Conservation (phyloP, 2,797 vertebrate genomes). For the Hafferia zeledoni region DNA sequence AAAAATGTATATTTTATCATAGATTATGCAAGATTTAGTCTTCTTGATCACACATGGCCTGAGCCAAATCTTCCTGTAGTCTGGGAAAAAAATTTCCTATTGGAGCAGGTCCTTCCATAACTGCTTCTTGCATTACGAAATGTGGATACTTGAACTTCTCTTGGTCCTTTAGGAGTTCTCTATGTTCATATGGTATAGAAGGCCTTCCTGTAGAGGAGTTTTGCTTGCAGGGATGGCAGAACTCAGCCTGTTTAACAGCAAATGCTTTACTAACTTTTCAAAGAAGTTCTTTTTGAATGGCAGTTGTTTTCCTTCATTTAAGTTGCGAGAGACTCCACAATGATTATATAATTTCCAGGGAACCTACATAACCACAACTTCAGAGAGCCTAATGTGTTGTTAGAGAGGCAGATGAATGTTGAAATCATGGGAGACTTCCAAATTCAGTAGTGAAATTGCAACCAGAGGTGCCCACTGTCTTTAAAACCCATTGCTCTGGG, state of each 20-base stretch:
- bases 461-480: not conserved
- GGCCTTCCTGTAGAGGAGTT: not conserved
- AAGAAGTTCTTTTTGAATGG: not conserved
- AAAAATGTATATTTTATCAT: not conserved
- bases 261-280: not conserved
- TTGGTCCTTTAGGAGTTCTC: not conserved
- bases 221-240: not conserved
- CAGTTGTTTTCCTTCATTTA: not conserved
- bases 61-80: not conserved
- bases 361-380: not conserved
- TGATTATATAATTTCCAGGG: not conserved
- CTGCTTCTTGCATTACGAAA: not conserved
- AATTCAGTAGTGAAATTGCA: not conserved
- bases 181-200: not conserved
- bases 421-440: not conserved
- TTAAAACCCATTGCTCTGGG: not conserved
- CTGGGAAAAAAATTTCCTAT: not conserved
- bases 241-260: not conserved
- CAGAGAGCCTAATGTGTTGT: not conserved
- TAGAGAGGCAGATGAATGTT: not conserved
- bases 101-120: not conserved
- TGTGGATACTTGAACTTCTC: rapidly evolving
- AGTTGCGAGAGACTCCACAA: not conserved
- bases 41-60: not conserved
- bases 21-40: not conserved